Conservation (phyloP, 2,113 vertebrate species). For the Indri indri region DNA sequence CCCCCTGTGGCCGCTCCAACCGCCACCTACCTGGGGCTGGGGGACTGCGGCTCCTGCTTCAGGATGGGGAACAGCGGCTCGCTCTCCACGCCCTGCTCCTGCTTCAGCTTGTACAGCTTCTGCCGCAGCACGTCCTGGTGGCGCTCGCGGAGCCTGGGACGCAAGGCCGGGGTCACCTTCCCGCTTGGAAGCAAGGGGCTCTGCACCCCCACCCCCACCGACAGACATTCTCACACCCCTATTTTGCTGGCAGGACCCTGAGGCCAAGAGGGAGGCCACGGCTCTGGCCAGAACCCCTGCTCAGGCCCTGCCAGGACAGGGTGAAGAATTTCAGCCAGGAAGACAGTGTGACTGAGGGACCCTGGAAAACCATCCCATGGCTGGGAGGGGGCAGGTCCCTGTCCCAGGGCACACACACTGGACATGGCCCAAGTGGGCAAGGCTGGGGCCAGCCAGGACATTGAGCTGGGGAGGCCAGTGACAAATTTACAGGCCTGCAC, state of each 20-base stretch:
- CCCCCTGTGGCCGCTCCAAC: rapidly evolving
- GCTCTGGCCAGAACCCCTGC: not conserved
- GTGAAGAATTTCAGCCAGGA: not conserved
- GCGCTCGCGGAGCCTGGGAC: slow-evolving; percentile 91
- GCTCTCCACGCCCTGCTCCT: slow-evolving; percentile 97
- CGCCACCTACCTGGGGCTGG: slow-evolving; percentile 75
- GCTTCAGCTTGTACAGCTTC: slow-evolving; percentile 97
- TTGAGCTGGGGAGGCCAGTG: rapidly evolving
- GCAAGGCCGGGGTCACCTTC: not conserved
- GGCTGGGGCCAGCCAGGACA: rapidly evolving
- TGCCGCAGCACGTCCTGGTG: slow-evolving; percentile 98
- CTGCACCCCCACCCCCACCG: not conserved
- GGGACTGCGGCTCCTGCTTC: slow-evolving; percentile 86
- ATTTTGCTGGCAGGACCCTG: not conserved
- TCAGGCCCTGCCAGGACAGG: not conserved
- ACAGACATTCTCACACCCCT: not conserved
- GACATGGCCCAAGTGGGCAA: rapidly evolving
- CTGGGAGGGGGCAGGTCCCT: rapidly evolving
- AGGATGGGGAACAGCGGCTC: slow-evolving; percentile 96
- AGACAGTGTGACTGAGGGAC: not conserved
- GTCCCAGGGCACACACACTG: rapidly evolving
- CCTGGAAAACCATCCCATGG: not conserved
- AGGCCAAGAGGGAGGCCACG: no score
- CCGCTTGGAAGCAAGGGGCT: rapidly evolving
- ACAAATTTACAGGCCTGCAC: not conserved